Base-by-base conservation (phyloP, 2,113 vertebrate species). In the Barnardius zonarius region DNA sequence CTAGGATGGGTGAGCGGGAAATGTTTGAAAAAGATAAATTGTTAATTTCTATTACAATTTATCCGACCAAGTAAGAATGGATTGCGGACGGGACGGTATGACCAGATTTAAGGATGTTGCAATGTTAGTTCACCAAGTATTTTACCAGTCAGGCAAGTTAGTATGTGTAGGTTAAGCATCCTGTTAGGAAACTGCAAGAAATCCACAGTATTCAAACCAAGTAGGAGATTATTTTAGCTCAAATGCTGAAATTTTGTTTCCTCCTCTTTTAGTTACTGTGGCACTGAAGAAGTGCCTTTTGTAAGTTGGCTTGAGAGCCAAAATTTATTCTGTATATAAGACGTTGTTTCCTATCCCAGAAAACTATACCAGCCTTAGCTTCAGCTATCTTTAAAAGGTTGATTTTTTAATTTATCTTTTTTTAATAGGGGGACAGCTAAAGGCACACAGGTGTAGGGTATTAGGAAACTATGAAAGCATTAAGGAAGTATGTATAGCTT, bases 281-380 rank as follows among this genome's bases (percentile, higher is more conserved):
- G 5, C 83, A 67, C 20, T 52, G 13, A 54, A 5, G 19, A 54
- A 54, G 6, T 55, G 9, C 55, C 33, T 44, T 63, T 80, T 69
- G 54, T 57, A 69, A 17, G 11, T 59, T 78, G 41, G 16, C 11
- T 35, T 14, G 6, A 77, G 37, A 54, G 49, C 10, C 33, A 73
- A 69, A 78, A 37, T 88, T 39, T 19, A 22, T 17, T 61, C 10
- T 13, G 31, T 88, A 51, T 75, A 48, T 39, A 13, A 88, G 33
- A 23, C 59, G 3, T 2, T 76, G 7, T 63, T 74, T 85, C 24
- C 23, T 77, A 1, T 20, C 33, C 19, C 79, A 43, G n/a, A 51
- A n/a, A n/a, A 25, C 13, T 61, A 0, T 25, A 33, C 7, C 0
- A 0, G 8, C 43, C 19, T 51, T 83, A n/a, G 7, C 23, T 85